Percentiles rank a stretch among this genome's conserved stretches.
Conservation (phyloP, 2,888 invertebrate genomes). For the Conchocele bisecta region DNA sequence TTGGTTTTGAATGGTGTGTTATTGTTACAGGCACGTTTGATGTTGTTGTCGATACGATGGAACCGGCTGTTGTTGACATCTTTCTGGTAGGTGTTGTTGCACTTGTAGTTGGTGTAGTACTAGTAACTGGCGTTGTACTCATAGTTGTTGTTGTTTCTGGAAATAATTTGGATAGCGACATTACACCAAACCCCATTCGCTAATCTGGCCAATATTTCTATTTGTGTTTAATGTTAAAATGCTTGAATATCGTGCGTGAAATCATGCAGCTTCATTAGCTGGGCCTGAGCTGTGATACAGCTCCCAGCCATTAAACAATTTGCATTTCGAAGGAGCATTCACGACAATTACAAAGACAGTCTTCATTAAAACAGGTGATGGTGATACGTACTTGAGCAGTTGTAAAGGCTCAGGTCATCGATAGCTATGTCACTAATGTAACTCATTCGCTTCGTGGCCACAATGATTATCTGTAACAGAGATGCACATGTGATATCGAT, state of each 20-base stretch:
- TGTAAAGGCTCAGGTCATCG: slow-evolving; percentile 68
- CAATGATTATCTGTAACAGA: slow-evolving; percentile 65
- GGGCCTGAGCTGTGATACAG: no score
- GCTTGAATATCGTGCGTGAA: no score
- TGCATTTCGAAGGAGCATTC: no score
- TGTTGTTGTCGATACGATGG: slow-evolving; percentile 17
- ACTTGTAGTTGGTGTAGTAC: slow-evolving; percentile 3
- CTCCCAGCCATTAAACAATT: no score
- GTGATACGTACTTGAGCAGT: slow-evolving; percentile 55
- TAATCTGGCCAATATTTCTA: no score
- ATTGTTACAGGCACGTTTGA: neutral
- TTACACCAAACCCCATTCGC: no score
- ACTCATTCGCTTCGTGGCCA: slow-evolving; percentile 58
- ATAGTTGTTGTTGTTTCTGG: slow-evolving; percentile 3
- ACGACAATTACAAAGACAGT: no score
- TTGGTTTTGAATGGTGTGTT: neutral
- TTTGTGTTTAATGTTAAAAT: no score
- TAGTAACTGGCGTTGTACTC: neutral
- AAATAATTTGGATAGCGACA: neutral
- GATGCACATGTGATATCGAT: neutral
- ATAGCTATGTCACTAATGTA: slow-evolving; percentile 71
- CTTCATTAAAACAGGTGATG: neutral
- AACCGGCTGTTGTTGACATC: slow-evolving; percentile 8
- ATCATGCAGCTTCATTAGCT: no score
- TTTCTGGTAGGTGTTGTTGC: slow-evolving; percentile 16